Conservation (phyloP, 2,888 invertebrate genomes). For the Celastrina argiolus region DNA sequence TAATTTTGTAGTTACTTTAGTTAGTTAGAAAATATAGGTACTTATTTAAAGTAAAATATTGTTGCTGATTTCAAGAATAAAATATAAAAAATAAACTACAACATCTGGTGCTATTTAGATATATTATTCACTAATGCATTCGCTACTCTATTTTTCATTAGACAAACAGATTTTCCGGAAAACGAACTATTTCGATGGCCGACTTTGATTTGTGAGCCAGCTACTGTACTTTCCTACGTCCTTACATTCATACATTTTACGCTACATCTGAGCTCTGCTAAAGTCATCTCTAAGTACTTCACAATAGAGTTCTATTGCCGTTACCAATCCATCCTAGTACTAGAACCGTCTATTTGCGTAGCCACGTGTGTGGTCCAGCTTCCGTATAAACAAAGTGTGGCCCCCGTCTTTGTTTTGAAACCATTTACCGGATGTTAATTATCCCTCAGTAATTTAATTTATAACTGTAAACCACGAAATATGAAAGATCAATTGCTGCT, state of each 20-base stretch:
- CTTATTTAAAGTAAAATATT: too few species aligned
- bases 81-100: too few species aligned
- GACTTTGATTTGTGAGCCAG: neutral
- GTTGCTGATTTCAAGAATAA: too few species aligned
- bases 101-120: too few species aligned
- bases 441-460: constrained; percentile 20
- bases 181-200: neutral
- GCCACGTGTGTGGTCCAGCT: constrained; percentile 22
- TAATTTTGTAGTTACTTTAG: too few species aligned
- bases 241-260: constrained; percentile 10
- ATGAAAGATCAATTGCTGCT: neutral
- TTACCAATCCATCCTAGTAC: neutral
- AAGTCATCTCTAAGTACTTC: neutral
- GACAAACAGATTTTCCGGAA: neutral
- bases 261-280: neutral
- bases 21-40: too few species aligned
- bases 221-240: constrained; percentile 1
- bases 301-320: neutral
- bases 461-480: constrained; percentile 16
- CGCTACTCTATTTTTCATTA: constrained; percentile 1
- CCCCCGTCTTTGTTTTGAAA: constrained; percentile 20
- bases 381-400: constrained; percentile 19
- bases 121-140: too few species aligned
- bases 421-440: constrained; percentile 19
- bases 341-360: constrained; percentile 15